Conservation (phyloP, 1,140 invertebrate genomes). For the Lepeophtheirus salmonis region DNA sequence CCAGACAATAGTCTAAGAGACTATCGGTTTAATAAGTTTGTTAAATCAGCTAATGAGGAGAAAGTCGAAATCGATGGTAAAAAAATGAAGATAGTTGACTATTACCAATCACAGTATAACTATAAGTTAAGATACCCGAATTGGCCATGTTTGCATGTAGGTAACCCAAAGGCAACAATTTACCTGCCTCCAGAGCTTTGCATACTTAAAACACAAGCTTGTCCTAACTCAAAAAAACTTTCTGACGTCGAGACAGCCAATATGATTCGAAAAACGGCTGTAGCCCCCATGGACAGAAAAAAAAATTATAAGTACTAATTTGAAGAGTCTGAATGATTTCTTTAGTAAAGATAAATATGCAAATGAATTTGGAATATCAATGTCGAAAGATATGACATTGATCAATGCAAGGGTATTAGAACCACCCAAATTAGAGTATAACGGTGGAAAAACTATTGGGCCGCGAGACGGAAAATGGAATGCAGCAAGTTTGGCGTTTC, state of each 20-base stretch:
- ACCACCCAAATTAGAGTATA: not conserved
- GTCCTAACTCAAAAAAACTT: constrained; percentile 8
- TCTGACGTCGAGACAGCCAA: not conserved
- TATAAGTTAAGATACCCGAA: not conserved
- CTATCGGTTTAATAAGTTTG: constrained; percentile 3
- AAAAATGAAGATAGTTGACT: constrained; percentile 4
- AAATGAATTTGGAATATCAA: not conserved
- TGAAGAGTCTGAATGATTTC: not conserved
- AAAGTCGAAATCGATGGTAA: constrained; percentile 8
- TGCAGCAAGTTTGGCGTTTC: not conserved
- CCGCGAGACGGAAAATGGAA: not conserved
- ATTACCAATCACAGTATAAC: constrained; percentile 4
- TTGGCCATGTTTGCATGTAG: constrained; percentile 14
- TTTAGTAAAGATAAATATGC: constrained; percentile 7
- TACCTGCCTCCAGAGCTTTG: constrained; percentile 16
- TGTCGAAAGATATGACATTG: not conserved
- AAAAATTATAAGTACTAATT: not conserved
- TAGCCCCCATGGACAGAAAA: constrained; percentile 6
- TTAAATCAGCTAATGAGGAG: not conserved
- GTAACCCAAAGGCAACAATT: constrained; percentile 9
- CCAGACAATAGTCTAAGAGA: constrained; percentile 2
- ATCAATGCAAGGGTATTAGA: constrained; percentile 3
- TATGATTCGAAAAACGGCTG: constrained; percentile 12
- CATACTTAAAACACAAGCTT: constrained; percentile 2
- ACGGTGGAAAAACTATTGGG: not conserved